Evolutionary conservation across 2,888 invertebrate species (phyloP).

Genomic region (Acleris holmiana): DNA sequence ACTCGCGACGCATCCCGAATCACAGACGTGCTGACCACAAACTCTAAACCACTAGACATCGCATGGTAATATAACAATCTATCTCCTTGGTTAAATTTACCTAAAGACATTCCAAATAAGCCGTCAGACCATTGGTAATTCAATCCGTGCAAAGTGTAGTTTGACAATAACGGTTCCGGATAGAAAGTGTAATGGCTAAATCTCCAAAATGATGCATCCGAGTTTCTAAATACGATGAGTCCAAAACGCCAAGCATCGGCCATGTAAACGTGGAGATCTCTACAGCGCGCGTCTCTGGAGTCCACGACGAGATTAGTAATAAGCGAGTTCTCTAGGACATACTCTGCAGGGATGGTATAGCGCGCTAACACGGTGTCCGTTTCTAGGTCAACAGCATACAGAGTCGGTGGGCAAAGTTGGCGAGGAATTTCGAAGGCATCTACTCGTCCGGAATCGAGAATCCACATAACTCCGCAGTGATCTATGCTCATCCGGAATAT

Average conservation of each 20-base stretch:
- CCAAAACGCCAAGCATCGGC: constrained; percentile 89
- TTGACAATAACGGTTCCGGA: constrained; percentile 89
- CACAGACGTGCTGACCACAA: constrained; percentile 88
- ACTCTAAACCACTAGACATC: constrained; percentile 92
- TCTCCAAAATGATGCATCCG: constrained; percentile 85
- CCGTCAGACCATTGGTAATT: constrained; percentile 94
- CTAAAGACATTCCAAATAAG: constrained; percentile 89
- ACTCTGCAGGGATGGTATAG: constrained; percentile 87
- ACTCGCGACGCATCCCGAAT: constrained; percentile 86
- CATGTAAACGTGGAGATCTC: constrained; percentile 87
- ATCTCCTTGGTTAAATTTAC: constrained; percentile 84
- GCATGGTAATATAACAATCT: constrained; percentile 91
- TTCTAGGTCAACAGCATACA: constrained; percentile 88
- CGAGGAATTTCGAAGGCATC: constrained; percentile 86
- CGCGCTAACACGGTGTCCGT: constrained; percentile 86
- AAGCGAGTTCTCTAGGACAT: constrained; percentile 87
- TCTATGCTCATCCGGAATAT: constrained; percentile 92
- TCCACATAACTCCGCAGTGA: constrained; percentile 91
- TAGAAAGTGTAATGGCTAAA: constrained; percentile 89
- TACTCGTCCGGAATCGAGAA: constrained; percentile 91
- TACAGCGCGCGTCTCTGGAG: constrained; percentile 85
- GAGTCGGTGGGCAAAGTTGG: constrained; percentile 89
- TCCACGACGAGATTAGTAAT: constrained; percentile 89
- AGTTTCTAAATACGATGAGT: constrained; percentile 85
- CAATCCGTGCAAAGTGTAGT: constrained; percentile 89